Conservation (phyloP, 2,888 invertebrate species). For the Agriotes lineatus region DNA sequence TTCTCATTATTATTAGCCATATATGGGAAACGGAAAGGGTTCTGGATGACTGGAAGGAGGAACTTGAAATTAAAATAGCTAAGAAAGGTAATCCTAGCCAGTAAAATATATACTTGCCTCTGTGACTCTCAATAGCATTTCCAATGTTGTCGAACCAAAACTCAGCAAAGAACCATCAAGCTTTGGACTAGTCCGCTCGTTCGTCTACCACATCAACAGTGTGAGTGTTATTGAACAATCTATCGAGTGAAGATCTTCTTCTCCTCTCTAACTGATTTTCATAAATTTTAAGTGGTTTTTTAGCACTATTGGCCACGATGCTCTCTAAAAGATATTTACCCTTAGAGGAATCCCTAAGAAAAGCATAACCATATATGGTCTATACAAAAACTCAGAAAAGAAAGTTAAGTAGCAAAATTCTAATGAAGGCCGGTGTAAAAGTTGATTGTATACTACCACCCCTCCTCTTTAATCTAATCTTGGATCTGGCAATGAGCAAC, state of each 20-base stretch:
- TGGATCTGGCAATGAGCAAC: too few relatives aligned
- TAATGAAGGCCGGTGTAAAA: not conserved
- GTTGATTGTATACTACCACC: not conserved
- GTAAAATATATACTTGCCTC: not conserved
- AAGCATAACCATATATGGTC: not conserved
- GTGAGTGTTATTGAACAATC: not conserved
- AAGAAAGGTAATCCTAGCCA: not conserved
- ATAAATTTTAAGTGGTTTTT: not conserved
- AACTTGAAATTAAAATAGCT: not conserved
- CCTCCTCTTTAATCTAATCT: not conserved
- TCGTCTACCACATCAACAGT: not conserved
- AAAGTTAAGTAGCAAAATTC: not conserved
- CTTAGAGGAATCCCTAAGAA: not conserved
- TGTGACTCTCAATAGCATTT: not conserved
- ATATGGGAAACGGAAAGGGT: too few relatives aligned
- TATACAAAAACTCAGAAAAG: not conserved
- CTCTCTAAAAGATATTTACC: not conserved
- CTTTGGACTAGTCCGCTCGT: not conserved
- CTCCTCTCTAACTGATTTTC: not conserved
- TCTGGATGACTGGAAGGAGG: not conserved
- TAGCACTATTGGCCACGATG: not conserved
- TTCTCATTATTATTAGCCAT: not conserved
- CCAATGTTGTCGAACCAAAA: not conserved
- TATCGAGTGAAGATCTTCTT: not conserved
- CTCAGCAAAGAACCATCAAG: not conserved